phyloP scores from a whole-genome alignment of 2,888 invertebrate species.

The Asteroscopus sphinx region DNA sequence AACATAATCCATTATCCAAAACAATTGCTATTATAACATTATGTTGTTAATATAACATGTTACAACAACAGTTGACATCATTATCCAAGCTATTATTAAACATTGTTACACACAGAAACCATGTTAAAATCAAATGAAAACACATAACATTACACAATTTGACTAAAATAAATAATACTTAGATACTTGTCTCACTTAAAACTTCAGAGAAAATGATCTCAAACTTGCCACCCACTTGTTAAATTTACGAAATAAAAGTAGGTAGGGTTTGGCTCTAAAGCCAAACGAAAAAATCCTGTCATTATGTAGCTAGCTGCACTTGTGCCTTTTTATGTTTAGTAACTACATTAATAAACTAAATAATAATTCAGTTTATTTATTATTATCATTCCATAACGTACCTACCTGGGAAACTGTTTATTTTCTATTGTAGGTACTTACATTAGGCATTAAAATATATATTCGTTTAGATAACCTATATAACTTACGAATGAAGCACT shows the following conservation, averaged over 20 bases:
- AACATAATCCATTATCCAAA: neutral
- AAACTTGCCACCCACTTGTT: conserved; percentile 3
- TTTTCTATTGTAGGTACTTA: no score
- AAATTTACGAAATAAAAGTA: neutral
- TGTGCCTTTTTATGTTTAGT: no score
- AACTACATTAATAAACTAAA: no score
- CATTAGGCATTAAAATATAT: no score
- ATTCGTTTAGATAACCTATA: no score
- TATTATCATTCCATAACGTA: no score
- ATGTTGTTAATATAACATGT: conserved; percentile 9
- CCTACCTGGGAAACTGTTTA: no score
- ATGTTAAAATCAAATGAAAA: neutral
- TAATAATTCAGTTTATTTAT: no score
- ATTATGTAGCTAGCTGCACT: no score
- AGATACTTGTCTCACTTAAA: neutral
- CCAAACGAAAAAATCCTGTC: neutral
- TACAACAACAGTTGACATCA: neutral
- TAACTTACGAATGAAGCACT: no score
- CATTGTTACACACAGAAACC: neutral
- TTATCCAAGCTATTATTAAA: neutral
- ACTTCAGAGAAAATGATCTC: neutral
- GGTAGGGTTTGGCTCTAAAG: neutral
- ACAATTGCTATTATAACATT: neutral
- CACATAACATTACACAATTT: neutral
- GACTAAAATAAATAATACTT: neutral